Conservation (phyloP, 2,113 vertebrate species). For the Blennius ocellaris region DNA sequence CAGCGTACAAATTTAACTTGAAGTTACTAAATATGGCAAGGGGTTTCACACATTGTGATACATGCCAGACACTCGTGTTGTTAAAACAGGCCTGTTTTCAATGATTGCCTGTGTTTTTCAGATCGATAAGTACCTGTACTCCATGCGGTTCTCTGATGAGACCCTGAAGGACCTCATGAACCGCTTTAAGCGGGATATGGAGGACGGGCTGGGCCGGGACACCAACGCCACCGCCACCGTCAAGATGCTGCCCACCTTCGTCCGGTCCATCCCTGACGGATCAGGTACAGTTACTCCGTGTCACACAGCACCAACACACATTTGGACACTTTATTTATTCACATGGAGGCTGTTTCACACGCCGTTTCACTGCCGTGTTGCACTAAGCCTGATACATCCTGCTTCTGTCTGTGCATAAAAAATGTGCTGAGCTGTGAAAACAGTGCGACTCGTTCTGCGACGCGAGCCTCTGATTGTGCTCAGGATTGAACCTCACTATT, state of each 20-base stretch:
- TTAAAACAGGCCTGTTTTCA: no score
- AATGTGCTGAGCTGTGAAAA: constrained; percentile 67
- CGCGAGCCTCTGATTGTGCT: constrained; percentile 47
- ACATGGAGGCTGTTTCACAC: no score
- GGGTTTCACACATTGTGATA: no score
- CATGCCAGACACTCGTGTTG: no score
- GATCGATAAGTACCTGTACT: constrained; percentile 98
- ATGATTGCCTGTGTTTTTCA: constrained; percentile 57
- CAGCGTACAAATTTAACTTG: no score
- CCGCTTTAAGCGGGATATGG: constrained; percentile 93
- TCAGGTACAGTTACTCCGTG: constrained; percentile 82
- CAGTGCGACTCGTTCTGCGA: constrained; percentile 6
- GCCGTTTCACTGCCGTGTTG: no score
- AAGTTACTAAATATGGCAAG: no score
- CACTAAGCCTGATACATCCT: not conserved
- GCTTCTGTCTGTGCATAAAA: constrained; percentile 27
- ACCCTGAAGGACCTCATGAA: constrained; percentile 91
- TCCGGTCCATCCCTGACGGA: constrained; percentile 97
- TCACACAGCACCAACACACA: no score
- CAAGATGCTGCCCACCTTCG: constrained; percentile 98
- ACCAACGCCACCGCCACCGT: constrained; percentile 91
- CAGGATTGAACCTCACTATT: constrained; percentile 42
- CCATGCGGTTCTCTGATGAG: constrained; percentile 96
- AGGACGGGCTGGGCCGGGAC: constrained; percentile 90
- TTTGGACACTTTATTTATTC: no score